Conservation (phyloP, 2,797 vertebrate species). For the Gallirallus australis region DNA sequence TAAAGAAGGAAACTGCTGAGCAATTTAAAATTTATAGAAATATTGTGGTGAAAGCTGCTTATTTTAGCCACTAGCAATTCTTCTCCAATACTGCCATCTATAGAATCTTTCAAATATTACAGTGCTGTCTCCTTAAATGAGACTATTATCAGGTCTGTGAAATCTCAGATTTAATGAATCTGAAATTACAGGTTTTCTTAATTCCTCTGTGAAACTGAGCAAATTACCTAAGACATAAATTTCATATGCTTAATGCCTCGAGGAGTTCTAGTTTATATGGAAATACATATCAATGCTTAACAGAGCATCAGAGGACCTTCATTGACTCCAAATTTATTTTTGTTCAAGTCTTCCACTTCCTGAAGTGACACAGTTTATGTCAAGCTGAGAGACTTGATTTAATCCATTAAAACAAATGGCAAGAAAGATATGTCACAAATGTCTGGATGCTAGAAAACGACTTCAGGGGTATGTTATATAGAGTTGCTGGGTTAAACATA, state of each 20-base stretch:
- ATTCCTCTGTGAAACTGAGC: background rate
- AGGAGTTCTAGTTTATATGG: background rate
- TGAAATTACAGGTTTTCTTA: background rate
- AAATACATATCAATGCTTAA: background rate
- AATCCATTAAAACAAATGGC: background rate
- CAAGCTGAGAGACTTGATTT: background rate
- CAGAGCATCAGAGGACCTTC: background rate
- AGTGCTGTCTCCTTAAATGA: background rate
- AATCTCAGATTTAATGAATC: background rate
- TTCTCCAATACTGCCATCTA: conserved; percentile 55
- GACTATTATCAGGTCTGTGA: background rate
- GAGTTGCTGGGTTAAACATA: background rate
- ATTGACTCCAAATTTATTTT: background rate
- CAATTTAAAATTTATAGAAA: background rate
- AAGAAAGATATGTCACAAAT: background rate
- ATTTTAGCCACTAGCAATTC: background rate
- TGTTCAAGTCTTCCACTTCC: background rate
- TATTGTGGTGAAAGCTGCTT: background rate
- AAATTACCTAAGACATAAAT: background rate
- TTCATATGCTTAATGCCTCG: background rate
- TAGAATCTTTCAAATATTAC: background rate
- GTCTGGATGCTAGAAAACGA: background rate
- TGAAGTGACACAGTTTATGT: background rate
- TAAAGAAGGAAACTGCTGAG: background rate
- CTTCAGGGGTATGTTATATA: background rate